Conservation (phyloP, 2,797 vertebrate species). For the Lutjanus argentimaculatus region DNA sequence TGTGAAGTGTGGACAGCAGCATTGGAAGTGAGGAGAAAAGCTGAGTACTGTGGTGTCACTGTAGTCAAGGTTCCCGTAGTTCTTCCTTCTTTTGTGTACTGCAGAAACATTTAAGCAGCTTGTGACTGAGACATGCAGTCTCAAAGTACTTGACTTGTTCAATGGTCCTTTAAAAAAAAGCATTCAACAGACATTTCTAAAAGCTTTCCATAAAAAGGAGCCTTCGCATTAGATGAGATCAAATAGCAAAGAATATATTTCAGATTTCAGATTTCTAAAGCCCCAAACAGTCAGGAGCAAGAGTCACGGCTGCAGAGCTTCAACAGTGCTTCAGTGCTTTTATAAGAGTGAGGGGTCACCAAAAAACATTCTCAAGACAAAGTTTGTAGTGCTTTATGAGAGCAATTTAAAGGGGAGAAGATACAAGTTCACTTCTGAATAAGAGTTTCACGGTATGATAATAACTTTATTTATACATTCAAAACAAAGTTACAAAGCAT, state of each 20-base stretch:
- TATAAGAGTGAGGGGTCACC: neutral
- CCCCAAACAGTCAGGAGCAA: neutral
- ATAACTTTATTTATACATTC: neutral
- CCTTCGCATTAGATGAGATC: neutral
- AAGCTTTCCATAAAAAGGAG: neutral
- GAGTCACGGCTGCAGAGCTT: neutral
- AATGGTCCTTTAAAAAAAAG: neutral
- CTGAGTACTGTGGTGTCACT: fast-evolving
- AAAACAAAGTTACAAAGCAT: no score
- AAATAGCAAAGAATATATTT: neutral
- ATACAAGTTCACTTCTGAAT: neutral
- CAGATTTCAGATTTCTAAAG: neutral
- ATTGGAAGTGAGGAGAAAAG: neutral
- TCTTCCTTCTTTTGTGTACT: neutral
- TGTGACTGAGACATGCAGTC: neutral
- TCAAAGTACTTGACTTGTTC: neutral
- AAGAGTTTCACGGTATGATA: neutral
- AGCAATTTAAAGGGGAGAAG: neutral
- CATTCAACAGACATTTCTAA: neutral
- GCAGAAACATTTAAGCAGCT: neutral
- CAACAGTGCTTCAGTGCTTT: neutral
- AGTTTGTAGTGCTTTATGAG: neutral
- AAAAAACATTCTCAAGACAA: neutral
- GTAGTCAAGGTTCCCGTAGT: neutral
- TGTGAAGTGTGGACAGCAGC: neutral